Percentiles rank a stretch among this genome's conserved stretches.
Conservation (phyloP, 1,140 invertebrate species). For the Drosophila ironensis region DNA sequence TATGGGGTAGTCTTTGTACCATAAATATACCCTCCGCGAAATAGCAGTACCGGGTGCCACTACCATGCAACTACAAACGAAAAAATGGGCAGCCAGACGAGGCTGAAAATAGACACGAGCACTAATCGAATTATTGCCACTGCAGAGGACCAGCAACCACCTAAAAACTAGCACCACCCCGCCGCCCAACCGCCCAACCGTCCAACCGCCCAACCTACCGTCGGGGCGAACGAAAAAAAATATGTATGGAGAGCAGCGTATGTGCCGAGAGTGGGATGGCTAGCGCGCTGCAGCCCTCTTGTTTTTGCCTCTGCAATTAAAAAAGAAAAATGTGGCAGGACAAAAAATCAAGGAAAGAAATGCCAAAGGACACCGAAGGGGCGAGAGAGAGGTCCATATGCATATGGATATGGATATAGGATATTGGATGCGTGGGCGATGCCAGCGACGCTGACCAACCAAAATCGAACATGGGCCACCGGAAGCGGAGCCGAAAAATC, state of each 20-base stretch:
- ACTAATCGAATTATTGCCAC: slow-evolving; percentile 80
- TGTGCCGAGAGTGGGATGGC: no score
- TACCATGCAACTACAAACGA: neutral
- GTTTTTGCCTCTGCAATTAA: slow-evolving; percentile 62
- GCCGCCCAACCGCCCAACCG: no score
- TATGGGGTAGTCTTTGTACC: no score
- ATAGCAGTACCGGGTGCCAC: no score
- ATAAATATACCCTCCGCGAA: no score
- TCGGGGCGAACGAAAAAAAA: neutral
- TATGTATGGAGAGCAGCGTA: neutral
- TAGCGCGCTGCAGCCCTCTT: slow-evolving; percentile 23
- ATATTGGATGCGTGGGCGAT: neutral
- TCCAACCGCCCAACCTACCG: no score
- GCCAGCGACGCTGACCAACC: slow-evolving; percentile 63
- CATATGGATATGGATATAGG: slow-evolving; percentile 14
- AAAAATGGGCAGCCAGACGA: slow-evolving; percentile 31
- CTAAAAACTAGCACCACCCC: slow-evolving; percentile 9
- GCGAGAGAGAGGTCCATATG: slow-evolving; percentile 7
- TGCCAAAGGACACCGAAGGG: neutral
- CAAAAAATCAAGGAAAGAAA: slow-evolving; percentile 21
- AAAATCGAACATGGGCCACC: slow-evolving; percentile 61
- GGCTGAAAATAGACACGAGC: slow-evolving; percentile 76
- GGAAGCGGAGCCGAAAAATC: neutral
- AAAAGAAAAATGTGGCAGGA: slow-evolving; percentile 39
- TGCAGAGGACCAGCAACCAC: slow-evolving; percentile 59